Percentiles rank a stretch among this genome's conserved stretches.
Conservation (phyloP, 35 echinoderm and acorn worm genomes). For the Ptychodera flava region DNA sequence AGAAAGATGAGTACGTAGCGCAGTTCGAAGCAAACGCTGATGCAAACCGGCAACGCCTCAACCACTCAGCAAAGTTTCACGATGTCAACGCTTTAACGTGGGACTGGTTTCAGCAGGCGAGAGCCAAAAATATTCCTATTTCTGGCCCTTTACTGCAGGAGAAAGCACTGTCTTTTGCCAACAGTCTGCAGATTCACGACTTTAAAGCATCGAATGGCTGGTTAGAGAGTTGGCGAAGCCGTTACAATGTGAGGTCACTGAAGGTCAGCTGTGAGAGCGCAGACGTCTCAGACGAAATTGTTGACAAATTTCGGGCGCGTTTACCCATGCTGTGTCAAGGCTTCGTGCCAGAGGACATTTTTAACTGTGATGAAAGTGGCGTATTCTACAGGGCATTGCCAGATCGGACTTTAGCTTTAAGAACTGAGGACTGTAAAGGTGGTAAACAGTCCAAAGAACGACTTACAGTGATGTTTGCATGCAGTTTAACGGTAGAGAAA, state of each 20-base stretch:
- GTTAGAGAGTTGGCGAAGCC: background rate
- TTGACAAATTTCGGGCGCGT: background rate
- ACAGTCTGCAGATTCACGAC: background rate
- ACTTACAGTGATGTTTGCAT: conserved; percentile 5
- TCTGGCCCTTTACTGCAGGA: too few relatives aligned
- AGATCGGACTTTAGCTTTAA: background rate
- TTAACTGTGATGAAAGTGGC: conserved; percentile 6
- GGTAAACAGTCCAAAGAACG: background rate
- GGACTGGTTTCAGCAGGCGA: too few relatives aligned
- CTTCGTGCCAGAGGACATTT: conserved; percentile 13
- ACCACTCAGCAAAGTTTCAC: too few relatives aligned
- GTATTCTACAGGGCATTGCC: background rate
- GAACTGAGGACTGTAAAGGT: background rate
- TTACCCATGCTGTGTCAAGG: background rate
- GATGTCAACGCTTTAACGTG: too few relatives aligned
- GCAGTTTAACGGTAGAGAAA: background rate
- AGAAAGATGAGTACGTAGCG: too few relatives aligned
- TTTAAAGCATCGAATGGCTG: conserved; percentile 11
- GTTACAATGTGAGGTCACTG: background rate
- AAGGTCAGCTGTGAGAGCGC: background rate
- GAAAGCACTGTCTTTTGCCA: background rate
- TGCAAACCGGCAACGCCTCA: too few relatives aligned
- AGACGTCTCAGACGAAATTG: background rate
- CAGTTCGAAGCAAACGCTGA: too few relatives aligned
- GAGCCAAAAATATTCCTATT: too few relatives aligned